Evolutionary conservation across 2,888 invertebrate species (phyloP).

Genomic region (Torymus auratus): DNA sequence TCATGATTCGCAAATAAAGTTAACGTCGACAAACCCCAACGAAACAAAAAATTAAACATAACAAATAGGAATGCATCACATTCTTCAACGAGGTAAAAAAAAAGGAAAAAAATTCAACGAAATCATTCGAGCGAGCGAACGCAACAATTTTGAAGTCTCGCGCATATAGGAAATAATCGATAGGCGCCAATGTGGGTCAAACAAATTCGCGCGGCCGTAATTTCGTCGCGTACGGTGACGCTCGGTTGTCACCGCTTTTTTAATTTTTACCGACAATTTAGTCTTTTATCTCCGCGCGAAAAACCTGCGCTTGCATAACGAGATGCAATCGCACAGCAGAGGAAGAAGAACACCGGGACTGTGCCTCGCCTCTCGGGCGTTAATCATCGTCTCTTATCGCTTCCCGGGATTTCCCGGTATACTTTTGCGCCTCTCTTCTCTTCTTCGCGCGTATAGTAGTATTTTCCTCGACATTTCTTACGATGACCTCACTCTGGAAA

Average conservation of each 20-base stretch:
- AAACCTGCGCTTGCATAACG: too few species aligned
- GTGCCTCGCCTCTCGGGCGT: too few species aligned
- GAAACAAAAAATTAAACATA: not conserved
- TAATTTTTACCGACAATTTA: not conserved
- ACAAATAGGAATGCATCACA: too few species aligned
- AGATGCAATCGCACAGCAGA: too few species aligned
- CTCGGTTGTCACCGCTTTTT: not conserved
- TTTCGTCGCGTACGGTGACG: too few species aligned
- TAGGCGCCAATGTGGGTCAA: slow-evolving; percentile 2
- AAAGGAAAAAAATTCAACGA: too few species aligned
- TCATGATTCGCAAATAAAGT: too few species aligned
- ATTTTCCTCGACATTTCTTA: not conserved
- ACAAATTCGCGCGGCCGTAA: not conserved
- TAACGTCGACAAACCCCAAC: not conserved
- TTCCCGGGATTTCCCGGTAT: not conserved
- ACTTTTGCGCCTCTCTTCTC: not conserved
- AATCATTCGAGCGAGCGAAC: not conserved
- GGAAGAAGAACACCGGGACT: too few species aligned
- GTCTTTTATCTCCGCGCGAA: slow-evolving; percentile 13
- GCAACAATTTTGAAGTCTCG: slow-evolving; percentile 2
- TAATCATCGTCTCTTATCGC: not conserved
- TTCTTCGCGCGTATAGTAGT: too few species aligned
- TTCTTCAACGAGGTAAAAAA: too few species aligned
- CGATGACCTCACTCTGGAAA: slow-evolving; percentile 8
- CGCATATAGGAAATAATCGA: not conserved